These are phyloP conservation scores for Synanthedon tipuliformis DNA, from an alignment of 2,888 invertebrate genomes.

Conservation along the genomic window DNA sequence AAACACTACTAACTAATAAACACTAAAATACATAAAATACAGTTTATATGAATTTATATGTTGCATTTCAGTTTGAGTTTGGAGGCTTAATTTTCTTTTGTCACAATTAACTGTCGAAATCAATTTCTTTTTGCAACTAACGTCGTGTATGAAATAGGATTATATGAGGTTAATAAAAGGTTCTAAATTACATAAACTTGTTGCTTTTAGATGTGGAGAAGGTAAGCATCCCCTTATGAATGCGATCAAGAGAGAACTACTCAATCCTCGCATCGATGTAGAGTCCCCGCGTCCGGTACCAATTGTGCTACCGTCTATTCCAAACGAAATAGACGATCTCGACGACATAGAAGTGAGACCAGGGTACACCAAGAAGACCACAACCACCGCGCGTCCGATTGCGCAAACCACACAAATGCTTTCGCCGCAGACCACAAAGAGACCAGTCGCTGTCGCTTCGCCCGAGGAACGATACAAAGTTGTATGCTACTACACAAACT, in stretches of 20 bases:
- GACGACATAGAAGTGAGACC: conserved; percentile 57
- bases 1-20: too few species aligned
- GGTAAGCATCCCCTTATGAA: conserved; percentile 84
- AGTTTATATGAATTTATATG: too few species aligned
- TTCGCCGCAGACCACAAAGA: conserved; percentile 27
- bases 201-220: conserved; percentile 74
- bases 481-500: conserved; percentile 92
- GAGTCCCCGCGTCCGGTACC: conserved; percentile 18
- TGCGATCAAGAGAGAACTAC: conserved; percentile 79
- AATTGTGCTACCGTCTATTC: conserved; percentile 18
- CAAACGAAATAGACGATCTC: conserved; percentile 40
- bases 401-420: conserved; percentile 20
- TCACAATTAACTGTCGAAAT: background rate
- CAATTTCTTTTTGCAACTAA: too few species aligned
- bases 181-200: background rate
- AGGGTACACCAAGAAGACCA: conserved; percentile 16
- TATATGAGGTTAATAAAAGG: too few species aligned
- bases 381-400: conserved; percentile 12
- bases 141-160: too few species aligned
- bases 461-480: conserved; percentile 74
- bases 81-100: too few species aligned
- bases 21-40: too few species aligned
- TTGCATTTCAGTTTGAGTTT: too few species aligned
- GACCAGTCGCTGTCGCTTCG: conserved; percentile 14
- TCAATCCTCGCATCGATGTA: conserved; percentile 43